phyloP scores from a whole-genome alignment of 2,797 vertebrate species.

The Acridotheres tristis region DNA sequence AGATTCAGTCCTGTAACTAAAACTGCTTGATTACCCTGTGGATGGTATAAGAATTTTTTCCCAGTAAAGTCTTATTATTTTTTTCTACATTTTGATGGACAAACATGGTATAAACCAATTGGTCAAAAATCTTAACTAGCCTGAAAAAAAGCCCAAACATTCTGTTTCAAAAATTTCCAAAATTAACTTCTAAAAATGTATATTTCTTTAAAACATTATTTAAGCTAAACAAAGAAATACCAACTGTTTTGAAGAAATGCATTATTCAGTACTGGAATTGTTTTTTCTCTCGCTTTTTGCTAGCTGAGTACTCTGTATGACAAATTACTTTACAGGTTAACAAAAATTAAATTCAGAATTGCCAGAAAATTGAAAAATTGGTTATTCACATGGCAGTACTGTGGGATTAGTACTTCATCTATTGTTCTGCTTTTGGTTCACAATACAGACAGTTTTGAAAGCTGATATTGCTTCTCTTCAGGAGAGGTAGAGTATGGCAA shows the following conservation, averaged over 20 bases:
- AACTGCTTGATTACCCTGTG: background rate
- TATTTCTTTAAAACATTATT: background rate
- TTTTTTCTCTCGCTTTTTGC: background rate
- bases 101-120: background rate
- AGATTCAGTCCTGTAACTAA: background rate
- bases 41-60: background rate
- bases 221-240: background rate
- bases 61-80: background rate
- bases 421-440: background rate
- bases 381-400: background rate
- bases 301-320: background rate
- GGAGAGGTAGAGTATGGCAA: background rate
- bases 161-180: background rate
- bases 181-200: background rate
- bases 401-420: background rate
- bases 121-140: background rate
- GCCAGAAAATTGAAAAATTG: slow-evolving; percentile 3
- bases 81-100: background rate
- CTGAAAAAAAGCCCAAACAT: rapidly evolving
- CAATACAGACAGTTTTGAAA: background rate
- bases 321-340: background rate
- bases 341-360: slow-evolving; percentile 2
- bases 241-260: background rate
- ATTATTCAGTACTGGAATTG: background rate
- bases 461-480: background rate